Evolutionary conservation across 2,113 vertebrate species (phyloP).

Genomic region (Calyptommatus sinebrachiatus): DNA sequence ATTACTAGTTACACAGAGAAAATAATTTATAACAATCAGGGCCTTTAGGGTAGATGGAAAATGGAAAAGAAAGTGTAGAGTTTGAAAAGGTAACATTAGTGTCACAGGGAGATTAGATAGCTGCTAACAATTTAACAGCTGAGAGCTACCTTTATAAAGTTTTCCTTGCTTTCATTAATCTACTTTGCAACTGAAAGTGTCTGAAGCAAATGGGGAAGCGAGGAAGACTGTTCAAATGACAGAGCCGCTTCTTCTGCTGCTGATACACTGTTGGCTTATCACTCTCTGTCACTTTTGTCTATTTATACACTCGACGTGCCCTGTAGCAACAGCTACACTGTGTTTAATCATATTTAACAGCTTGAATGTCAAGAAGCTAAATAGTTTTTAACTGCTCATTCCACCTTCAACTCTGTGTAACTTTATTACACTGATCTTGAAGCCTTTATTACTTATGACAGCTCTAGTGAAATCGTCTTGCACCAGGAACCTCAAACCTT

Average conservation of each 20-base stretch:
- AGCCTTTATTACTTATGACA: conserved; percentile 40
- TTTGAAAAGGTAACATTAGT: conserved; percentile 49
- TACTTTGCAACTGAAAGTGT: conserved; percentile 46
- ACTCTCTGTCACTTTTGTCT: conserved; percentile 47
- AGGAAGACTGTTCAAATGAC: conserved; percentile 52
- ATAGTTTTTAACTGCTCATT: conserved; percentile 54
- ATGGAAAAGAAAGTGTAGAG: conserved; percentile 38
- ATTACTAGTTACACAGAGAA: conserved; percentile 30
- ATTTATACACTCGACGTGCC: conserved; percentile 60
- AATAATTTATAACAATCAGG: conserved; percentile 56
- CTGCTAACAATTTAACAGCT: conserved; percentile 58
- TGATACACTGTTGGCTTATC: conserved; percentile 61
- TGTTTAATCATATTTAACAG: conserved; percentile 64
- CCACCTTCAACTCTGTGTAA: conserved; percentile 52
- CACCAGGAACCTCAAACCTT: conserved; percentile 15
- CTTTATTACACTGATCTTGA: conserved; percentile 37
- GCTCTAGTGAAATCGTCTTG: conserved; percentile 29
- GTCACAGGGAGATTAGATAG: conserved; percentile 54
- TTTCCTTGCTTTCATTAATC: conserved; percentile 62
- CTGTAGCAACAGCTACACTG: conserved; percentile 53
- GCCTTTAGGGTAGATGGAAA: conserved; percentile 37
- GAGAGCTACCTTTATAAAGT: conserved; percentile 56
- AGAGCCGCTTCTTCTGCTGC: conserved; percentile 51
- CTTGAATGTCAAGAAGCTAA: conserved; percentile 65
- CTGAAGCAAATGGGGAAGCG: conserved; percentile 50